Base-by-base conservation (phyloP, 2,113 vertebrate species). In the Anas platyrhynchos region DNA sequence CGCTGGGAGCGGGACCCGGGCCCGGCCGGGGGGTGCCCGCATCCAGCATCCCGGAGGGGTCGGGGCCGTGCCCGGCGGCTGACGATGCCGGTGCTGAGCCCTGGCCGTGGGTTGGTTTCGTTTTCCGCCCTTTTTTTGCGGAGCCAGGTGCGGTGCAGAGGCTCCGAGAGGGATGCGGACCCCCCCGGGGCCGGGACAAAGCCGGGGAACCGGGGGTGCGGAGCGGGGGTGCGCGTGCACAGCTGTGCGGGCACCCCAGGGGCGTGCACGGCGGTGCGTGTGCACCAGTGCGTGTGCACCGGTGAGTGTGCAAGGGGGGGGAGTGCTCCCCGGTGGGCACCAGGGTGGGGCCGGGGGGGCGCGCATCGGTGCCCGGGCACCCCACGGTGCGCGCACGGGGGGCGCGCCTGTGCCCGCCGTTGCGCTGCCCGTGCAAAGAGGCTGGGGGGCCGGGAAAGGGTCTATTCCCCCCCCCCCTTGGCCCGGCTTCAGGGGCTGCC, bases 121-220 rank as follows among this genome's bases (percentile, higher is more conserved):
- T 86, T 95, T 88, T 50, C 43, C 29, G 11, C 54, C 58, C 43
- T 48, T 65, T 92, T 92, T 50, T 38, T 36, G 38, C 54, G 25
- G 48, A 63, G 43, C 31, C 2, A 43, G 61, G 41, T 31, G 66
- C 12, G 68, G 10, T 1, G 59, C 8, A 16, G 59, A 3, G 17
- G 68, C n/a, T 27, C 27, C 66, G 46, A 62, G 31, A 63, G 17
- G 27, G 41, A 6, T 16, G 62, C 25, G 13, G 43, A 10, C 46
- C 46, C 46, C 46, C 11, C 23, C 4, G 38, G 23, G 29, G 41
- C 41, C 17, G 7, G 22, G 73, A 16, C n/a, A 68, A 11, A 41
- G 48, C 54, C 25, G 46, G 3, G 44, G 4, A 3, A 0, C 2
- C 18, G 16, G 36, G 46, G 32, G 1, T 2, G 3, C 8, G 27